Conservation (phyloP, 2,888 invertebrate species). For the Oasisia sp. region DNA sequence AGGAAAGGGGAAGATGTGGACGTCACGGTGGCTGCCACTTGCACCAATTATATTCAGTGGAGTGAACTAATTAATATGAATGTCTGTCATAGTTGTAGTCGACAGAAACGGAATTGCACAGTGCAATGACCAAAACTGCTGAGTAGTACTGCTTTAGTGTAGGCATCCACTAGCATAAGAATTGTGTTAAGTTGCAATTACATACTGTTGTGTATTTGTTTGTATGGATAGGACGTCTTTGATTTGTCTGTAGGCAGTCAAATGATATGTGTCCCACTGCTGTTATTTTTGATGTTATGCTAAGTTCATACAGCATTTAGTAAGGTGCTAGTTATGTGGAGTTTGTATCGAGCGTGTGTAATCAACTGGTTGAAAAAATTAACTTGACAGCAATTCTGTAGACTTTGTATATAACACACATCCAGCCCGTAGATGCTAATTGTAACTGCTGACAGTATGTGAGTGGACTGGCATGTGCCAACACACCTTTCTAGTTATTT, state of each 20-base stretch:
- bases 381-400: neutral
- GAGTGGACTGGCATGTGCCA: neutral
- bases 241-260: neutral
- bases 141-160: slow-evolving; percentile 5
- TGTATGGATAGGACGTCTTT: neutral
- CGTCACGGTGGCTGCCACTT: neutral
- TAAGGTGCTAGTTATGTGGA: neutral
- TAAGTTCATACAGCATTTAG: neutral
- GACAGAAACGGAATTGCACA: neutral
- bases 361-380: neutral
- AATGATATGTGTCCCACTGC: neutral
- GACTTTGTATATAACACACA: neutral
- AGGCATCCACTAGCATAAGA: neutral
- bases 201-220: neutral
- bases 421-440: neutral
- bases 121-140: neutral
- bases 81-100: neutral
- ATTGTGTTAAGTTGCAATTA: neutral
- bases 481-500: slow-evolving; percentile 13
- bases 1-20: neutral
- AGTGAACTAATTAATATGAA: neutral
- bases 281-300: slow-evolving; percentile 9
- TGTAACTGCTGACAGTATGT: neutral
- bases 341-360: neutral
- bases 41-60: neutral